A percentile compares a stretch with the other conserved stretches of the same genome.
These are phyloP conservation scores for Embiotoca jacksoni DNA, from an alignment of 2,113 vertebrate genomes.

Conservation along the genomic window DNA sequence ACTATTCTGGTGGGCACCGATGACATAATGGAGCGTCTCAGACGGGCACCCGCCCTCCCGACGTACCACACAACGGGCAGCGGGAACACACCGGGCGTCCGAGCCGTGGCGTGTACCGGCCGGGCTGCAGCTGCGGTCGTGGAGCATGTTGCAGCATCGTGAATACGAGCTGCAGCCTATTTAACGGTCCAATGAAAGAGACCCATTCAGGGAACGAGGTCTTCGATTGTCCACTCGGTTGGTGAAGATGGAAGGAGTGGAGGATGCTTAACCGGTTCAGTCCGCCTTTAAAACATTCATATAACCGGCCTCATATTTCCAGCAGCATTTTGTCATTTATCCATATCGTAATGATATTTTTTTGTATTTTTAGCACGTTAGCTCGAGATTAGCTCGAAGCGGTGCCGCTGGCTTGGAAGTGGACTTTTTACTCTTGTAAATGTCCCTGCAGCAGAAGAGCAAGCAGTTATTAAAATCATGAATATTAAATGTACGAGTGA, in stretches of 20 bases:
- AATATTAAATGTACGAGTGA: background rate
- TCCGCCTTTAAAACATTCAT: too few relatives aligned
- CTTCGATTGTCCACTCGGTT: background rate
- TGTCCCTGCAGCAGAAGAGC: too few relatives aligned
- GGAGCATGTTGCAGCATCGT: constrained; percentile 8
- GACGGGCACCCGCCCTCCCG: constrained; percentile 45
- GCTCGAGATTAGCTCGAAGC: too few relatives aligned
- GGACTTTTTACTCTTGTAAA: too few relatives aligned
- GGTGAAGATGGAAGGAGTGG: background rate
- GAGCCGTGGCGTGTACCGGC: background rate
- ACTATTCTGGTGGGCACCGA: constrained; percentile 76
- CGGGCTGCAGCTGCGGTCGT: constrained; percentile 47
- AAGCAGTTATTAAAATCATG: background rate
- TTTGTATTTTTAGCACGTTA: too few relatives aligned
- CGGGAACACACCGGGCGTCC: constrained; percentile 57
- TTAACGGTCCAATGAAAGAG: background rate
- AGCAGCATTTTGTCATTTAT: too few relatives aligned
- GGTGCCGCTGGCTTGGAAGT: too few relatives aligned
- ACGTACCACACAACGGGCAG: constrained; percentile 15
- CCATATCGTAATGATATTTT: too few relatives aligned
- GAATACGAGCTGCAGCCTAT: background rate
- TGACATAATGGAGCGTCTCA: constrained; percentile 80
- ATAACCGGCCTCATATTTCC: too few relatives aligned
- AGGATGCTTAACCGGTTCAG: too few relatives aligned
- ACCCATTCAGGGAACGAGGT: background rate